A percentile compares a stretch with the other conserved stretches of the same genome.
Evolutionary conservation across 2,797 vertebrate genomes (phyloP).

Genomic region (Saxicola maurus): DNA sequence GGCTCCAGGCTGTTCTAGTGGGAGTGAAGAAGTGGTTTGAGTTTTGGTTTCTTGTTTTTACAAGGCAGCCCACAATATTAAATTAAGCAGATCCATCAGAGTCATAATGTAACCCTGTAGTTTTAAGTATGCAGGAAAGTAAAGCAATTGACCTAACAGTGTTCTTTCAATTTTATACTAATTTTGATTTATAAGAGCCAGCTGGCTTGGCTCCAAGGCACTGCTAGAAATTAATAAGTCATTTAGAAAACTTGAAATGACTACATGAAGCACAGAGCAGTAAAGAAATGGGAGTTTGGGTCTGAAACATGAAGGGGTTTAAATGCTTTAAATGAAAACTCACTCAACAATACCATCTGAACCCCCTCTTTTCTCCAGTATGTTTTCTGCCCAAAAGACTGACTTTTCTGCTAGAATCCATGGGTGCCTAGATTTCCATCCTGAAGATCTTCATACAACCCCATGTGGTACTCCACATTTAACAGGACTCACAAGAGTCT

Average conservation of each 20-base stretch:
- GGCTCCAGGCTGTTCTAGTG: not conserved
- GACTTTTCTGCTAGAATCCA: not conserved
- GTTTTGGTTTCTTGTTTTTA: not conserved
- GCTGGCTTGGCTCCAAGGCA: not conserved
- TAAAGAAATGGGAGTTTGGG: not conserved
- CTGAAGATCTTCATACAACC: not conserved
- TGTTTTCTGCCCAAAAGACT: not conserved
- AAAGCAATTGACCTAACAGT: not conserved
- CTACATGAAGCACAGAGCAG: not conserved
- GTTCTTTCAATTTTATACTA: not conserved
- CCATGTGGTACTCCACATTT: not conserved
- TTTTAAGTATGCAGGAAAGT: not conserved
- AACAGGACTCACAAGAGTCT: not conserved
- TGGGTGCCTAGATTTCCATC: not conserved
- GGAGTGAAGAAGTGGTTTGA: not conserved
- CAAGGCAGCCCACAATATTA: not conserved
- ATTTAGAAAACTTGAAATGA: constrained; percentile 4
- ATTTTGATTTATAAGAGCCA: constrained; percentile 4
- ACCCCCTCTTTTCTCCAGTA: not conserved
- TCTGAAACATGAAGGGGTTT: not conserved
- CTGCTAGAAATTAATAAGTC: not conserved
- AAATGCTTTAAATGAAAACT: not conserved
- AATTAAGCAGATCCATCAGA: not conserved
- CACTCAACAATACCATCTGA: not conserved
- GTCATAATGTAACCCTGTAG: not conserved